Base-by-base conservation (phyloP, 2,797 vertebrate genomes). In the Anas capensis region DNA sequence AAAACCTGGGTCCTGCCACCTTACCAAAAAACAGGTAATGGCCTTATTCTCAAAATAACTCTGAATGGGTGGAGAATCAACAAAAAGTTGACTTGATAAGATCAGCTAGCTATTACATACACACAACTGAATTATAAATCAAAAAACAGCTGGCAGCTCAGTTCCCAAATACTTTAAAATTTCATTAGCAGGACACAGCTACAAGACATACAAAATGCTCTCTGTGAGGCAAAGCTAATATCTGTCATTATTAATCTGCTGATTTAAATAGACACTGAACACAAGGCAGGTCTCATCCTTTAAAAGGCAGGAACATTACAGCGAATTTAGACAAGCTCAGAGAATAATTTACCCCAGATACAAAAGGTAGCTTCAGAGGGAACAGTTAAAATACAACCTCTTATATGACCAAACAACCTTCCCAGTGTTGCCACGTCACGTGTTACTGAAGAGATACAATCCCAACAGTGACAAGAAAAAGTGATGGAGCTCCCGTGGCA, bases 191-290 rank as follows among this genome's bases (percentile, higher is more conserved):
- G 33, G 70, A 77, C 82, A 86, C 60, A 80, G 86, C 54, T 92
- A 79, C 38, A 72, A 93, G 60, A 86, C 33, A 79, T 8, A 94
- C 62, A 90, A 92, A 92, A 94, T 58, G 73, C 34, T 92, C 92
- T 93, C 93, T 94, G 81, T 93, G 60, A 93, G 53, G 48, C 77
- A 82, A 86, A 92, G 70, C 66, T 90, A 88, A 1, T 92, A 91
- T 79, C 90, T 92, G 91, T 96, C 88, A 95, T 94, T 90, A 80
- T 90, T 84, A 82, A 96, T 93, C 68, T 87, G 56, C 49, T 73
- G 73, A 90, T 93, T 96, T 86, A 86, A 94, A 91, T 4, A 92
- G 96, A 96, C 83, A 90, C 33, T 82, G 81, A 94, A 92, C 91
- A 95, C 71, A 86, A 34, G 73, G 90, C 46, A 49, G 44, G 53